phyloP scores from a whole-genome alignment of 2,888 invertebrate species.

The Glyphotaelius pellucidus region DNA sequence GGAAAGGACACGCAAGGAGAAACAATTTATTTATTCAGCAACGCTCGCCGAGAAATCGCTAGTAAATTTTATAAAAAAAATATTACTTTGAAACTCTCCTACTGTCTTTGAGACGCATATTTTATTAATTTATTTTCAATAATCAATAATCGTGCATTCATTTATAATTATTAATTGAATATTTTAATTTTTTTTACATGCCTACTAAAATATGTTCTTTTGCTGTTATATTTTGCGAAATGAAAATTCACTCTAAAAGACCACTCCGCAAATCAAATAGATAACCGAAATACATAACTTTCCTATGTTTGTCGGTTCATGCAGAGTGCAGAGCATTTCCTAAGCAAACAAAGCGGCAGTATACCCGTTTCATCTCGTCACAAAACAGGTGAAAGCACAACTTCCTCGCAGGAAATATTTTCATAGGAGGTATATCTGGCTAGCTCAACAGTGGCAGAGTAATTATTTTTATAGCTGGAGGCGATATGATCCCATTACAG shows the following conservation, averaged over 20 bases:
- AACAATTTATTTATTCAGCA: too few species aligned
- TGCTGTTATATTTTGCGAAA: not conserved
- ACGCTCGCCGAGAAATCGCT: too few species aligned
- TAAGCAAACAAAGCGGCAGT: not conserved
- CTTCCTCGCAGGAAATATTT: constrained; percentile 6
- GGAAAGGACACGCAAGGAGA: too few species aligned
- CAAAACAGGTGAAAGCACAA: constrained; percentile 12
- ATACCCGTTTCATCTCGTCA: not conserved
- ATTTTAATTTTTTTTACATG: not conserved
- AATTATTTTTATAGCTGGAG: constrained; percentile 66
- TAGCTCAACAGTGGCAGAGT: constrained; percentile 53
- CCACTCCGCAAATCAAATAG: not conserved
- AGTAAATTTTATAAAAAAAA: too few species aligned
- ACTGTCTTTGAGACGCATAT: too few species aligned
- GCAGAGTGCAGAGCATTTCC: not conserved
- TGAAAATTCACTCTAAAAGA: not conserved
- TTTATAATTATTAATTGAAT: too few species aligned
- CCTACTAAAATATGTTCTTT: not conserved
- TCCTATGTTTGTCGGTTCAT: not conserved
- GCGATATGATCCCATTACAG: constrained; percentile 66
- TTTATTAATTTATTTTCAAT: too few species aligned
- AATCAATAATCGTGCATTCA: too few species aligned
- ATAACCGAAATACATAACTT: not conserved
- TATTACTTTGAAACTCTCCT: too few species aligned
- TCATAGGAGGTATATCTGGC: not conserved